Percentiles rank a stretch among this genome's conserved stretches.
Evolutionary conservation across 2,888 invertebrate genomes (phyloP).

Genomic region (Cepaea hortensis): DNA sequence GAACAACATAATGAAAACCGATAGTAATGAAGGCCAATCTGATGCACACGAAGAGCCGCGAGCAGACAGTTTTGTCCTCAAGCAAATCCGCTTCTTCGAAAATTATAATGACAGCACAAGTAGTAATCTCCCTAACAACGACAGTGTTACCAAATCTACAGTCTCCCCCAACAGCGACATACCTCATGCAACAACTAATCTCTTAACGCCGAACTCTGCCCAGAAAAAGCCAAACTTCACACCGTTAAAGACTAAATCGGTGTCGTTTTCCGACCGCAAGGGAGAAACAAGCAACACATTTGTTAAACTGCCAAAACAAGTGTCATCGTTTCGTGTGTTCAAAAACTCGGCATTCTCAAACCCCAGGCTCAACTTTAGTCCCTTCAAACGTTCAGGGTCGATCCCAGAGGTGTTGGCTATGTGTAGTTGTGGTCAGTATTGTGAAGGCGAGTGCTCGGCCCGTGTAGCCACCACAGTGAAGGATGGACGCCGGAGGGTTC

Average conservation of each 20-base stretch:
- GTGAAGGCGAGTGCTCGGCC: conserved; percentile 12
- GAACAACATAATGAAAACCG: background rate
- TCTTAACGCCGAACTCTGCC: background rate
- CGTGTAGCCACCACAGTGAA: background rate
- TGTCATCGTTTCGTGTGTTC: background rate
- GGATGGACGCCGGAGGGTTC: no score
- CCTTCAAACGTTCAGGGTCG: conserved; percentile 19
- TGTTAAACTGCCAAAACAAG: background rate
- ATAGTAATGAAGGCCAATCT: background rate
- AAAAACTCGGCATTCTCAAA: background rate
- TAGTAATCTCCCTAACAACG: background rate
- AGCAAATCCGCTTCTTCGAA: conserved; percentile 44
- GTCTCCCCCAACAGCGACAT: background rate
- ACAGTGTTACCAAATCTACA: background rate
- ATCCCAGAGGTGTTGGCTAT: conserved; percentile 27
- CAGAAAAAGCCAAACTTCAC: background rate
- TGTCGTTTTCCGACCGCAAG: background rate
- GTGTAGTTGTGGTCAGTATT: conserved; percentile 5
- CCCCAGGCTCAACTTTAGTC: conserved; percentile 34
- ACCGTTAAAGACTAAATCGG: background rate
- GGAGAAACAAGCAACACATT: background rate
- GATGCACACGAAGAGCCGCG: background rate
- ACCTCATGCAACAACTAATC: background rate
- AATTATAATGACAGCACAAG: background rate
- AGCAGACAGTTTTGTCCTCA: conserved; percentile 35